Percentiles rank a stretch among this genome's conserved stretches.
Conservation (phyloP, 2,113 vertebrate species). For the Raja brachyura region DNA sequence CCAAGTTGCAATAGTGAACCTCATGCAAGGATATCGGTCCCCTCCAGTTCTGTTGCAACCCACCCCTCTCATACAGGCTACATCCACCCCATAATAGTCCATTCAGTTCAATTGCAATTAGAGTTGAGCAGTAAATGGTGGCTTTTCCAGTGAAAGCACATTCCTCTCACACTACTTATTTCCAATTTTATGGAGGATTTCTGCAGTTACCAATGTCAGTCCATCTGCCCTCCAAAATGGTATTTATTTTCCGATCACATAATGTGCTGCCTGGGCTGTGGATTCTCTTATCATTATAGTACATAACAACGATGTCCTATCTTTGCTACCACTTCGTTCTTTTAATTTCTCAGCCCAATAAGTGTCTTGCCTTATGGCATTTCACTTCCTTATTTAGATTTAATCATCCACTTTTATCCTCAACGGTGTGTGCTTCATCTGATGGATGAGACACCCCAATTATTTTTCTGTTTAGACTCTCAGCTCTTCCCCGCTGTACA, state of each 20-base stretch:
- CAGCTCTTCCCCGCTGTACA: neutral
- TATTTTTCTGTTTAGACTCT: neutral
- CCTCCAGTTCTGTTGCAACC: no score
- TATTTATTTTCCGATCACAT: neutral
- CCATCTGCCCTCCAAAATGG: neutral
- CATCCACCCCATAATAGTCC: no score
- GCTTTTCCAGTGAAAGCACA: neutral
- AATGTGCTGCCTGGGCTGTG: neutral
- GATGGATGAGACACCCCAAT: neutral
- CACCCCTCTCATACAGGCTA: no score
- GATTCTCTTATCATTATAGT: neutral
- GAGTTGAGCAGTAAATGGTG: no score
- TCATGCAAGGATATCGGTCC: no score
- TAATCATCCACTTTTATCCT: neutral
- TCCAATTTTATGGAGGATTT: neutral
- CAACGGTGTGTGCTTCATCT: neutral
- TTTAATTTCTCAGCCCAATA: neutral
- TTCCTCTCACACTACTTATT: neutral
- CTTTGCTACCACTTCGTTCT: neutral
- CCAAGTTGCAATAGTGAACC: no score
- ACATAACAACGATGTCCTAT: neutral
- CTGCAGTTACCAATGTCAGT: neutral
- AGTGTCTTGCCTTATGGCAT: neutral
- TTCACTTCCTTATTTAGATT: conserved; percentile 5
- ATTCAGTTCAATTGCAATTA: no score